Percentiles rank a stretch among this genome's conserved stretches.
phyloP scores from a whole-genome alignment of 2,113 vertebrate genomes.

The Dromiciops gliroides region DNA sequence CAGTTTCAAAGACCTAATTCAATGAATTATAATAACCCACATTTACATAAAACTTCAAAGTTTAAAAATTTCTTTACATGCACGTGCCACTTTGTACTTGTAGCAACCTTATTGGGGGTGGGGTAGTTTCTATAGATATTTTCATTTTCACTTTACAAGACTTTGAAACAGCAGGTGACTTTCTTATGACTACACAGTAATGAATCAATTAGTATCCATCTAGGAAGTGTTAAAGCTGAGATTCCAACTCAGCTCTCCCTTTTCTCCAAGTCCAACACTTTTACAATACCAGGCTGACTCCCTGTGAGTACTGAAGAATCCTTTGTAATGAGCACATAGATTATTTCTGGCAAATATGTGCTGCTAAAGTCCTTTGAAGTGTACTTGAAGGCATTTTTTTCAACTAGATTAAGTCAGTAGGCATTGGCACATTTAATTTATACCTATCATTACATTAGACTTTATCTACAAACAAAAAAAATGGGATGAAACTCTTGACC shows the following conservation, averaged over 20 bases:
- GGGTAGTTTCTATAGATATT: not conserved
- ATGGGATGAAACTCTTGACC: not conserved
- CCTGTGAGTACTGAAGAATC: not conserved
- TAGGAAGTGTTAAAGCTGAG: not conserved
- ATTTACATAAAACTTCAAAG: not conserved
- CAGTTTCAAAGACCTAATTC: not conserved
- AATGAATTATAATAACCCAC: not conserved
- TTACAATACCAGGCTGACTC: not conserved
- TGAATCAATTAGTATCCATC: not conserved
- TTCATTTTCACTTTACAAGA: not conserved
- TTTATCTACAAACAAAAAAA: not conserved
- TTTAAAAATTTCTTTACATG: not conserved
- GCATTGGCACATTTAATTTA: not conserved
- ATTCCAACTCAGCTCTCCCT: not conserved
- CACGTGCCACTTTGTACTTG: not conserved
- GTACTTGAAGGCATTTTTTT: not conserved
- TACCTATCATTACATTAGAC: not conserved
- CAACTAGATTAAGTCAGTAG: not conserved
- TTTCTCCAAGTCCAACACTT: not conserved
- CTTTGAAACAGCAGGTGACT: not conserved
- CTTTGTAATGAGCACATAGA: not conserved
- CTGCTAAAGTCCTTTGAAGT: not conserved
- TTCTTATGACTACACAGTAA: not conserved
- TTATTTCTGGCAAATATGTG: not conserved
- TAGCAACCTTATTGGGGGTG: not conserved